These are phyloP conservation scores for Lycocorax pyrrhopterus DNA, from an alignment of 2,113 vertebrate species.

Conservation along the genomic window DNA sequence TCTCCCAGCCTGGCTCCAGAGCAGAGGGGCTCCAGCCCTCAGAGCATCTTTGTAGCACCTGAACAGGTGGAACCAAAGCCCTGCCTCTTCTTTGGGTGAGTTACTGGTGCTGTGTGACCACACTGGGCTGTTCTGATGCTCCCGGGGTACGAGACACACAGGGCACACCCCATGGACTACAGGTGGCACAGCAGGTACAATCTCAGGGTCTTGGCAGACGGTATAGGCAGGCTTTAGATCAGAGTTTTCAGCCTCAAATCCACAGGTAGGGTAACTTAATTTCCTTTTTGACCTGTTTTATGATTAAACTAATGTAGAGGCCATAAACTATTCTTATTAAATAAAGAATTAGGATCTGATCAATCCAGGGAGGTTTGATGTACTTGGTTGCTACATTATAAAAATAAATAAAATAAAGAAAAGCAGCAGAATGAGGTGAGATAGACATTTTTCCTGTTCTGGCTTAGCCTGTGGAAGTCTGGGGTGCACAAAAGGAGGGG, in stretches of 20 bases:
- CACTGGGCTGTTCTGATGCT: not conserved
- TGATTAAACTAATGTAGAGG: not conserved
- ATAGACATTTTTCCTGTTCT: not conserved
- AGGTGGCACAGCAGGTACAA: not conserved
- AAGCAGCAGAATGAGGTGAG: not conserved
- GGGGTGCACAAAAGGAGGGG: not conserved
- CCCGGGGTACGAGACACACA: fast-evolving
- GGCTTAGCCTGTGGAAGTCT: not conserved
- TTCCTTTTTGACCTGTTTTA: not conserved
- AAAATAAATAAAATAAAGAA: not conserved
- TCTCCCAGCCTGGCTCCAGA: not conserved
- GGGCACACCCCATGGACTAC: not conserved
- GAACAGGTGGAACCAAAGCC: not conserved
- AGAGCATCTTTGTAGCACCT: not conserved
- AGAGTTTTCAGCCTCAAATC: not conserved
- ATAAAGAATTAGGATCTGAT: not conserved
- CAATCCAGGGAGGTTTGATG: not conserved
- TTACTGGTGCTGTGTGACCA: not conserved
- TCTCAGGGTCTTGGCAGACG: fast-evolving
- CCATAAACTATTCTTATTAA: not conserved
- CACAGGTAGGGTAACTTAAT: not conserved
- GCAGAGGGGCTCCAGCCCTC: not conserved
- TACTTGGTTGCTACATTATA: not conserved
- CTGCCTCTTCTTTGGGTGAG: not conserved
- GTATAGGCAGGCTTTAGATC: not conserved